These are phyloP conservation scores for Lissonota sp. DNA, from an alignment of 2,888 invertebrate genomes.

Conservation along the genomic window DNA sequence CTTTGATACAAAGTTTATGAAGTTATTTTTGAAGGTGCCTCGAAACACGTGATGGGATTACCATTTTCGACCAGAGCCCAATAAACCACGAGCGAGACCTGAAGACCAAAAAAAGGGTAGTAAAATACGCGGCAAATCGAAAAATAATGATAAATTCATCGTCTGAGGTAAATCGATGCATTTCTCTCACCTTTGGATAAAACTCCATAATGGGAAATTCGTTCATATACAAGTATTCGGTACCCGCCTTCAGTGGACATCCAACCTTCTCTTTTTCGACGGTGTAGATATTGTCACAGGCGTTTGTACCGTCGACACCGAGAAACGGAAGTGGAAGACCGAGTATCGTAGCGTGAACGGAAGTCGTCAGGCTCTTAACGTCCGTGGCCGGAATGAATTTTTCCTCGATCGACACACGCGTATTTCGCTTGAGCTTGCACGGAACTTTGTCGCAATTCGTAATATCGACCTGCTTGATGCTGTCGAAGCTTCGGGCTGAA, in stretches of 20 bases:
- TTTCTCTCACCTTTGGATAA: slow-evolving; percentile 85
- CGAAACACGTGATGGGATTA: slow-evolving; percentile 87
- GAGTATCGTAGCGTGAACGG: slow-evolving; percentile 87
- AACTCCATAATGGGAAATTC: slow-evolving; percentile 85
- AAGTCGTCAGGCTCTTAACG: slow-evolving; percentile 85
- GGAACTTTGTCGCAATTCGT: slow-evolving; percentile 87
- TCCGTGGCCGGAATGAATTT: slow-evolving; percentile 87
- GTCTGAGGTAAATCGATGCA: background rate
- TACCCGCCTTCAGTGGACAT: slow-evolving; percentile 89
- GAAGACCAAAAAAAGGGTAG: slow-evolving; percentile 79
- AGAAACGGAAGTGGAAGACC: slow-evolving; percentile 89
- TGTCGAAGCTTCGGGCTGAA: slow-evolving; percentile 83
- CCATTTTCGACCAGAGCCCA: slow-evolving; percentile 86
- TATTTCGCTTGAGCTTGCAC: slow-evolving; percentile 88
- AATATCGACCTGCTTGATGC: slow-evolving; percentile 84
- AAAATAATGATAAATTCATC: slow-evolving; percentile 14
- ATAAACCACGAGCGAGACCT: slow-evolving; percentile 86
- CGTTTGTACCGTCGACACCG: slow-evolving; percentile 89
- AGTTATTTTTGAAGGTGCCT: slow-evolving; percentile 87
- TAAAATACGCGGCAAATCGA: slow-evolving; percentile 25
- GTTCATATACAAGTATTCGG: slow-evolving; percentile 89
- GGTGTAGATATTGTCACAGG: slow-evolving; percentile 88
- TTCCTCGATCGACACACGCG: slow-evolving; percentile 85
- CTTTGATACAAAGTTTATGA: slow-evolving; percentile 7
- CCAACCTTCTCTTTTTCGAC: slow-evolving; percentile 86